Conservation (phyloP, 2,797 vertebrate genomes). For the Rhynchonycteris naso region DNA sequence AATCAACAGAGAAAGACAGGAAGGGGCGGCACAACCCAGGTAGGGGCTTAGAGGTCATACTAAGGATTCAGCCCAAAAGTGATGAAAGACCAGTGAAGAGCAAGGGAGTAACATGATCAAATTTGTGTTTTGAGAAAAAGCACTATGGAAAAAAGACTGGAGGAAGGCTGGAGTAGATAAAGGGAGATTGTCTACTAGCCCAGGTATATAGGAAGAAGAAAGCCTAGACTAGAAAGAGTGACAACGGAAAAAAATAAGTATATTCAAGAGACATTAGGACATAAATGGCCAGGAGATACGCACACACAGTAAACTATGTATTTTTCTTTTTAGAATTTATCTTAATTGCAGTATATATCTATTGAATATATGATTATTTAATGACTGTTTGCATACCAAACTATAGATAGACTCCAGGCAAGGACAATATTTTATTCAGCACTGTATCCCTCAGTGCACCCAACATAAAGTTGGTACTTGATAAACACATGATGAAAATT, state of each 20-base stretch:
- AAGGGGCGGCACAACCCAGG: not conserved
- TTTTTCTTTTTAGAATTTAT: not conserved
- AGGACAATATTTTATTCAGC: not conserved
- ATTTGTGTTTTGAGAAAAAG: not conserved
- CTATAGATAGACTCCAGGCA: not conserved
- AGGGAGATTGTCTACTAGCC: not conserved
- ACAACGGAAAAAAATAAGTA: not conserved
- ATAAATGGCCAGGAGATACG: not conserved
- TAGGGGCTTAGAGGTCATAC: not conserved
- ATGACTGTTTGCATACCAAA: conserved; percentile 10
- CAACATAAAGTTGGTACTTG: not conserved
- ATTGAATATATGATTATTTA: not conserved
- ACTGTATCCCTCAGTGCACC: not conserved
- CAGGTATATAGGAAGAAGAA: not conserved
- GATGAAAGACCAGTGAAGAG: not conserved
- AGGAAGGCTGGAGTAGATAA: not conserved
- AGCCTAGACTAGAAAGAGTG: not conserved
- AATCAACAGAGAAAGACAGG: not conserved
- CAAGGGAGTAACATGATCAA: not conserved
- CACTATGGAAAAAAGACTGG: not conserved
- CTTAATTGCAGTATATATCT: not conserved
- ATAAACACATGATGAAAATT: conserved; percentile 2
- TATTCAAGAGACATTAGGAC: not conserved
- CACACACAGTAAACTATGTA: not conserved
- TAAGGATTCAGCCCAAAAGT: not conserved